These are phyloP conservation scores for Arctopsyche grandis DNA, from an alignment of 1,140 invertebrate species.

Conservation along the genomic window DNA sequence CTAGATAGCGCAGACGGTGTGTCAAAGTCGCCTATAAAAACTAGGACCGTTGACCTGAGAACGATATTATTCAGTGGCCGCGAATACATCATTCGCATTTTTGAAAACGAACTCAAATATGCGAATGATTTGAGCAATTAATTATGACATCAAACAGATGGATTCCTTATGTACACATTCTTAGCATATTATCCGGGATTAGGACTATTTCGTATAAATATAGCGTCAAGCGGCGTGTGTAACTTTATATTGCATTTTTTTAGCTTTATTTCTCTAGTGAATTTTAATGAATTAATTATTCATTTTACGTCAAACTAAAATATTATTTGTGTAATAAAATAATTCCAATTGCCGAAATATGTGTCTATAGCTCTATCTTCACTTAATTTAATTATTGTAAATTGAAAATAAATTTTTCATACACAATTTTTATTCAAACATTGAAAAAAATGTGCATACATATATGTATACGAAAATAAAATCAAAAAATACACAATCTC, in stretches of 20 bases:
- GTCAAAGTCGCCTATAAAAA: slow-evolving; percentile 1
- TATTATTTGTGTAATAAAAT: neutral
- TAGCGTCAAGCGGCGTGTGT: slow-evolving; percentile 5
- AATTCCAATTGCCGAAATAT: neutral
- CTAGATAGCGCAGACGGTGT: neutral
- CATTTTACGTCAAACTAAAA: neutral
- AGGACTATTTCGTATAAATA: slow-evolving; percentile 23
- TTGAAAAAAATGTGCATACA: neutral
- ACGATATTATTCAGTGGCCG: neutral
- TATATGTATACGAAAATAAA: neutral
- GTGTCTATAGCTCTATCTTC: neutral
- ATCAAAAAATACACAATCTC: too few species aligned
- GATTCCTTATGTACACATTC: slow-evolving; percentile 52
- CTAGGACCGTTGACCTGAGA: slow-evolving; percentile 9
- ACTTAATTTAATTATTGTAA: neutral
- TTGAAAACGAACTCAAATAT: slow-evolving; percentile 49
- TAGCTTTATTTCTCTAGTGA: neutral
- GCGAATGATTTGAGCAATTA: slow-evolving; percentile 53
- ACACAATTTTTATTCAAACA: neutral
- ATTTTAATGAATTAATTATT: neutral
- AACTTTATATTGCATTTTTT: slow-evolving; percentile 3
- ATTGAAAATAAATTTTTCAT: neutral
- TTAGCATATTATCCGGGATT: slow-evolving; percentile 42
- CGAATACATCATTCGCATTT: neutral
- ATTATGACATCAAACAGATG: slow-evolving; percentile 53